These are phyloP conservation scores for Periophthalmus modestus DNA, from an alignment of 2,113 vertebrate species.

Conservation along the genomic window DNA sequence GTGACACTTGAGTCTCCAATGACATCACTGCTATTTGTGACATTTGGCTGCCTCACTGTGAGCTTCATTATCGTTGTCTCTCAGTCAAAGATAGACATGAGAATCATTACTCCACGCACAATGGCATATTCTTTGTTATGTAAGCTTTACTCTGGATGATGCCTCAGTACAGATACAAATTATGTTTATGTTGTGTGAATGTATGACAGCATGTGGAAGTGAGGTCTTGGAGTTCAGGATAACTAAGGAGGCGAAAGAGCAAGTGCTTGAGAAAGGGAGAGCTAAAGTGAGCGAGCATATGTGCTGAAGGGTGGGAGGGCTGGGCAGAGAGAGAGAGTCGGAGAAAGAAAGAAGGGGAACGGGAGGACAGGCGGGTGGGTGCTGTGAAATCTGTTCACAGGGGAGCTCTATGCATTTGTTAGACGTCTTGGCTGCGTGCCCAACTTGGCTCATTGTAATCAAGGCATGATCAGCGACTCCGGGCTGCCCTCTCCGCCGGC, in stretches of 20 bases:
- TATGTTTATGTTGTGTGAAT: background rate
- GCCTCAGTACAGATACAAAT: background rate
- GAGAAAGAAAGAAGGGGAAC: slow-evolving; percentile 47
- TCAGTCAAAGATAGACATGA: slow-evolving; percentile 47
- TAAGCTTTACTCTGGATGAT: background rate
- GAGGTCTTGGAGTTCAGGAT: slow-evolving; percentile 27
- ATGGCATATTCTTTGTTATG: slow-evolving; percentile 9
- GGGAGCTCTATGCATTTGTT: slow-evolving; percentile 74
- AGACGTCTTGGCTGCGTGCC: slow-evolving; percentile 76
- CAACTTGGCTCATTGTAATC: slow-evolving; percentile 90
- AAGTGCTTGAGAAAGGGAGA: slow-evolving; percentile 59
- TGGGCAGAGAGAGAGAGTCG: slow-evolving; percentile 31
- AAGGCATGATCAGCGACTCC: slow-evolving; percentile 94
- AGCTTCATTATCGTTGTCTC: slow-evolving; percentile 28
- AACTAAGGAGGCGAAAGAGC: slow-evolving; percentile 64
- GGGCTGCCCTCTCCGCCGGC: slow-evolving; percentile 82
- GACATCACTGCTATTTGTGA: slow-evolving; percentile 24
- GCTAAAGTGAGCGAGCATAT: slow-evolving; percentile 58
- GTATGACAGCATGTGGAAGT: background rate
- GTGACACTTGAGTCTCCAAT: slow-evolving; percentile 21
- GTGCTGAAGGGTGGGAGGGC: slow-evolving; percentile 58
- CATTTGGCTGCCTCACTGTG: slow-evolving; percentile 38
- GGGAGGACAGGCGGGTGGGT: slow-evolving; percentile 59
- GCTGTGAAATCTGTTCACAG: slow-evolving; percentile 75
- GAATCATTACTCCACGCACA: background rate